Percentiles rank a stretch among this genome's conserved stretches.
Conservation (phyloP, 2,888 invertebrate species). For the Synergus itoensis region DNA sequence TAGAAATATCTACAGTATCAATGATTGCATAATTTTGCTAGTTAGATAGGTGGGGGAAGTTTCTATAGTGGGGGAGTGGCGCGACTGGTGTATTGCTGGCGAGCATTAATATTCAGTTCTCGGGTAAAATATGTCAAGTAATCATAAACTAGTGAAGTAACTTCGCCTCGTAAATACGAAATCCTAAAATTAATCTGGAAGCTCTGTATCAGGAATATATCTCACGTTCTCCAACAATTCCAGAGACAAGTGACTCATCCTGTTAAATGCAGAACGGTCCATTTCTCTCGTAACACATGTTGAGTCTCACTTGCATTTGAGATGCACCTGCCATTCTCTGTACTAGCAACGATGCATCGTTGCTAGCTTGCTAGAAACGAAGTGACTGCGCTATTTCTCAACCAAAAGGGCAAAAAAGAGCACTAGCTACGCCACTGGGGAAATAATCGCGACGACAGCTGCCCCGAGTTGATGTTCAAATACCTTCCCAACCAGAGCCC, state of each 20-base stretch:
- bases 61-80: neutral
- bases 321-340: too few relatives aligned
- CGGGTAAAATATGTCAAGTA: neutral
- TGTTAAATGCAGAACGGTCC: constrained; percentile 39
- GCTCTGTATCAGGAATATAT: neutral
- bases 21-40: too few relatives aligned
- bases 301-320: neutral
- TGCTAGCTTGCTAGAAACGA: neutral
- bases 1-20: neutral
- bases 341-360: neutral
- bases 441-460: constrained; percentile 25
- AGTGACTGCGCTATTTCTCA: constrained; percentile 28
- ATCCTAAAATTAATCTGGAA: constrained; percentile 1
- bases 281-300: constrained; percentile 17
- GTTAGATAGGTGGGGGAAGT: neutral
- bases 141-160: too few relatives aligned
- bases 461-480: constrained; percentile 12
- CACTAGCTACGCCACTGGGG: constrained; percentile 11
- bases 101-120: neutral
- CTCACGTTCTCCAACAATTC: constrained; percentile 7
- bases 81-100: neutral
- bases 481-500: constrained; percentile 14
- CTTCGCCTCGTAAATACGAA: neutral
- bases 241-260: constrained; percentile 32
- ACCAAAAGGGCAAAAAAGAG: neutral